Base-by-base conservation (phyloP, 2,113 vertebrate genomes). In the Sorex fumeus region DNA sequence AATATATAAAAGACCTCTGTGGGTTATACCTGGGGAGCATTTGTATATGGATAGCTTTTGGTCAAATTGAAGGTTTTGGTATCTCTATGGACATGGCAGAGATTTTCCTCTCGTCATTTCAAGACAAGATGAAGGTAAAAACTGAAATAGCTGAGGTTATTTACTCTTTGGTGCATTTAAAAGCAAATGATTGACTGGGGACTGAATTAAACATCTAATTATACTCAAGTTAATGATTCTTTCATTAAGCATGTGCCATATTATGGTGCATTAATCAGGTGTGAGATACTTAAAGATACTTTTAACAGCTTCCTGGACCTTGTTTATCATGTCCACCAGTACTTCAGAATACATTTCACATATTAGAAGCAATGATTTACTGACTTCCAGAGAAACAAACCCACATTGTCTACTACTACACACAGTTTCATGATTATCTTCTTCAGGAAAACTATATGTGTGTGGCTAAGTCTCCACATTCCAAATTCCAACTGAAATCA, bases 181-280 rank as follows among this genome's bases (percentile, higher is more conserved):
- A 88, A 88, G 60, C 76, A 92, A 95, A 87, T 84, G 62, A 93
- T 95, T 93, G 86, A 92, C 86, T 84, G 84, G 75, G 57, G 75
- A 67, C 77, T 95, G 67, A 90, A 92, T 91, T 94, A 92, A 93
- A 76, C 72, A 88, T 83, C 36, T 88, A 80, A 95, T 96, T 95
- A 95, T 70, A 92, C 80, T 69, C 53, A 25, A 80, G 66, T 77
- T 96, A 96, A 96, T 91, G 93, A 88, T 92, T 95, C 90, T 88
- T 87, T 94, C 93, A 83, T 97, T 96, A 96, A 92, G 83, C 53
- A 84, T 64, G 81, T 78, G 30, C 67, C 4, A 43, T 87, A 95
- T 87, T 91, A 94, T n/a, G 95, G 93, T 87, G 60, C 67, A 93
- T 93, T 88, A 94, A 94, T 95, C 83, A 93, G 40, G 67, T 27